phyloP scores from a whole-genome alignment of 64 coral and sea anemone species.

The Stichodactyla mertensii region DNA sequence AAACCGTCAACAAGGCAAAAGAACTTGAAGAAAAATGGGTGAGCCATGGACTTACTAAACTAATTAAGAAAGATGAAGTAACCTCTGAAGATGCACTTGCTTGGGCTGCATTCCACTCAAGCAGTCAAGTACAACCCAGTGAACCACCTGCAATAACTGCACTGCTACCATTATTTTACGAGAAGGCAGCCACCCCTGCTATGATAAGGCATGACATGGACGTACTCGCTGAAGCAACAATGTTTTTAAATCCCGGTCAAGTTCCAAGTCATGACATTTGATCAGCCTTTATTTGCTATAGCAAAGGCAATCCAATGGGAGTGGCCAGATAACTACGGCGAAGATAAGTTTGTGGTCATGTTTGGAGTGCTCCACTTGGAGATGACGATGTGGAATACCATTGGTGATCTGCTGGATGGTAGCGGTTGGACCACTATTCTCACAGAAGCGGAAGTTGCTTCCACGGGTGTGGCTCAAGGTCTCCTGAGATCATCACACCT shows the following conservation, averaged over 20 bases:
- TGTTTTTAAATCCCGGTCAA: no score
- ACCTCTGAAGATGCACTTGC: not conserved
- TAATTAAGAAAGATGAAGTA: not conserved
- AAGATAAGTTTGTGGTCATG: constrained; percentile 45
- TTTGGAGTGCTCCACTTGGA: constrained; percentile 58
- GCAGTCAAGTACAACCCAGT: not conserved
- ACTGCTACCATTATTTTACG: constrained; percentile 37
- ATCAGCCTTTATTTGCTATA: no score
- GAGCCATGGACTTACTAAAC: not conserved
- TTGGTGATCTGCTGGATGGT: constrained; percentile 51
- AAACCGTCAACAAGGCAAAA: not conserved
- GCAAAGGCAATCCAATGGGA: no score
- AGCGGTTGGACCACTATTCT: constrained; percentile 62
- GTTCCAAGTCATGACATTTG: no score
- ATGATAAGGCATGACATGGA: no score
- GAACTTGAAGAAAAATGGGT: not conserved
- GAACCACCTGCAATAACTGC: not conserved
- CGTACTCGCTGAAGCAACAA: no score
- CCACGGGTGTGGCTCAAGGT: constrained; percentile 41
- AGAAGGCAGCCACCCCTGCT: no score
- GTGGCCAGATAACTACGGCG: constrained; percentile 49
- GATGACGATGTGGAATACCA: constrained; percentile 45
- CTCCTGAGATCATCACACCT: constrained; percentile 45
- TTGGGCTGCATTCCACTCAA: constrained; percentile 32
- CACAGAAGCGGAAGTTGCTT: constrained; percentile 59